Evolutionary conservation across 2,113 vertebrate species (phyloP).

Genomic region (Amblyornis subalaris): DNA sequence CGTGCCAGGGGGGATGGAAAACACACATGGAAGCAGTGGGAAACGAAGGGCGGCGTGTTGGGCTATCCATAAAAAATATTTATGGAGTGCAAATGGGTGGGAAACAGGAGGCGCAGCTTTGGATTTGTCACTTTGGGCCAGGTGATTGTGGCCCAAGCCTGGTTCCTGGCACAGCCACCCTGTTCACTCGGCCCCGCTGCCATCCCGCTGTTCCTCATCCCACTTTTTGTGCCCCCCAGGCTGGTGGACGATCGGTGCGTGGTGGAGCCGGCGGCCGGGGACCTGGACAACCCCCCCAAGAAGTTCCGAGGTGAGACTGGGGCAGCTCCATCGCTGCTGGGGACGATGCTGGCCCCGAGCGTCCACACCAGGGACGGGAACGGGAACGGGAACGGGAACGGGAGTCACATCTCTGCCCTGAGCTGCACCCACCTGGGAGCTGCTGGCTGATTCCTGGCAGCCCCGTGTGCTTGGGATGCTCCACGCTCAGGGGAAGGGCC

Average conservation of each 20-base stretch:
- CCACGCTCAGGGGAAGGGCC: neutral
- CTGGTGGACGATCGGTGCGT: conserved; percentile 95
- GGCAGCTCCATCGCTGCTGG: neutral
- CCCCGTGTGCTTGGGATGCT: accelerated
- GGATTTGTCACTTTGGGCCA: neutral
- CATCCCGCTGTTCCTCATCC: neutral
- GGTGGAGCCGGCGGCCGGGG: conserved; percentile 89
- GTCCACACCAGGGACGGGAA: neutral
- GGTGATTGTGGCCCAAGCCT: neutral
- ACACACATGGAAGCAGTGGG: accelerated
- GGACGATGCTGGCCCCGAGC: neutral
- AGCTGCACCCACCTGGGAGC: neutral
- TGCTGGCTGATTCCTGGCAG: neutral
- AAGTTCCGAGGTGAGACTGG: conserved; percentile 89
- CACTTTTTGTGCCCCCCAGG: conserved; percentile 51
- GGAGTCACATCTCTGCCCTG: neutral
- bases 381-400: accelerated
- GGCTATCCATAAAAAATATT: neutral
- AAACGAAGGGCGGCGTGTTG: accelerated
- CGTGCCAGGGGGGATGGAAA: neutral
- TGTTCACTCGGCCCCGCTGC: neutral
- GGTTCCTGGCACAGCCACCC: neutral
- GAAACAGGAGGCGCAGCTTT: neutral
- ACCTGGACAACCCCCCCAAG: conserved; percentile 94
- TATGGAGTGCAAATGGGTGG: neutral